These are phyloP conservation scores for Pinna nobilis DNA, from an alignment of 1,140 invertebrate genomes.

Conservation along the genomic window DNA sequence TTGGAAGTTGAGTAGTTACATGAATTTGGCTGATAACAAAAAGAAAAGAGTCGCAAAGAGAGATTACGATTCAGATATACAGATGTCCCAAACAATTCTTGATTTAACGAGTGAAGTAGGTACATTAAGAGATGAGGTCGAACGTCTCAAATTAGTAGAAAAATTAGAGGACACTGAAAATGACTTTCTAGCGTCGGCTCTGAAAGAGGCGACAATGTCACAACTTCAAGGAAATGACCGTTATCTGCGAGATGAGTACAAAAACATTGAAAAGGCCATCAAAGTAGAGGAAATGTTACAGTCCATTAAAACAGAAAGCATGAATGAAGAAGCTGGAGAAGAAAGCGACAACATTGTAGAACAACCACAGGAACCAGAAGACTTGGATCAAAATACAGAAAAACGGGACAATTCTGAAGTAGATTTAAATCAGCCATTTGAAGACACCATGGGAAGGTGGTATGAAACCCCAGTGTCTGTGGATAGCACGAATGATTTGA, in stretches of 20 bases:
- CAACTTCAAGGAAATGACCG: slow-evolving; percentile 45
- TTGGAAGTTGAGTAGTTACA: neutral
- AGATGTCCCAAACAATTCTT: neutral
- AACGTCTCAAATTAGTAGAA: slow-evolving; percentile 42
- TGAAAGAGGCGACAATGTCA: slow-evolving; percentile 57
- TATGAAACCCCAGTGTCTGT: slow-evolving; percentile 20
- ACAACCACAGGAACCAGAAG: neutral
- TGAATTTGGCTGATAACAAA: slow-evolving; percentile 7
- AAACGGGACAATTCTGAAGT: neutral
- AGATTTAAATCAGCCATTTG: neutral
- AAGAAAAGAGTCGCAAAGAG: slow-evolving; percentile 23
- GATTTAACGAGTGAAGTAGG: slow-evolving; percentile 19
- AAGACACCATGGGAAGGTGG: slow-evolving; percentile 13
- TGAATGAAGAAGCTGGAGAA: slow-evolving; percentile 15
- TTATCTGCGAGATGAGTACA: slow-evolving; percentile 50
- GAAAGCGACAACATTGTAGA: neutral
- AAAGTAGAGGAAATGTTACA: slow-evolving; percentile 53
- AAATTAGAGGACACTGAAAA: slow-evolving; percentile 59
- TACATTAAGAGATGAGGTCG: slow-evolving; percentile 42
- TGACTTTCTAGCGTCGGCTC: slow-evolving; percentile 54
- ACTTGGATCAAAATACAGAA: neutral
- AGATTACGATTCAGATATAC: slow-evolving; percentile 14
- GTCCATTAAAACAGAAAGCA: slow-evolving; percentile 11
- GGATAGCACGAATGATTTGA: neutral
- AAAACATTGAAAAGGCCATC: slow-evolving; percentile 56